These are phyloP conservation scores for Radopholus similis DNA, from an alignment of 1,140 invertebrate species.

Conservation along the genomic window DNA sequence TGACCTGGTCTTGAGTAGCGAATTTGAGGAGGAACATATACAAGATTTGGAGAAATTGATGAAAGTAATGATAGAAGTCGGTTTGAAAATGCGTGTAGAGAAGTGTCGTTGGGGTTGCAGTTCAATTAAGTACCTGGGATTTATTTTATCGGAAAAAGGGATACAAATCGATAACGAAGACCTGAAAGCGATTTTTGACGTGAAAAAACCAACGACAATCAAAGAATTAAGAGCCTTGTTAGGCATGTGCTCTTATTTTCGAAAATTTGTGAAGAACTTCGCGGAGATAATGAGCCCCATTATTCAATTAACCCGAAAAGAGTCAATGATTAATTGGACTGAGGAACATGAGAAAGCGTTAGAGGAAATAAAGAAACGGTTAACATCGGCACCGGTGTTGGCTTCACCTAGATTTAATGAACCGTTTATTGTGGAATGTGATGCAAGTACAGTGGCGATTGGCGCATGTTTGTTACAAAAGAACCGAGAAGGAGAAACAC, in stretches of 20 bases:
- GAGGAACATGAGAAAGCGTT: constrained; percentile 1
- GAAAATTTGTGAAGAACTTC: neutral
- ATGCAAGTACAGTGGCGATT: constrained; percentile 7
- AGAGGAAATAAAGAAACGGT: neutral
- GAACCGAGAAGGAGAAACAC: neutral
- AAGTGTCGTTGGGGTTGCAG: constrained; percentile 6
- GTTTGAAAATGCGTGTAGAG: constrained; percentile 5
- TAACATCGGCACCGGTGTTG: constrained; percentile 14
- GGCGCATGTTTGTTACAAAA: constrained; percentile 5
- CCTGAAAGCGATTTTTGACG: neutral
- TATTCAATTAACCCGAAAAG: constrained; percentile 4
- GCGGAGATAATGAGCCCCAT: neutral
- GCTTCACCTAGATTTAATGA: constrained; percentile 1
- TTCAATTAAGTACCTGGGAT: constrained; percentile 18
- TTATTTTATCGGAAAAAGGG: constrained; percentile 7
- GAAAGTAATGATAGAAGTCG: neutral
- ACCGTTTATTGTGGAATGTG: constrained; percentile 22
- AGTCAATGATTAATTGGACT: neutral
- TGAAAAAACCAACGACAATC: neutral
- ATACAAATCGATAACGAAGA: constrained; percentile 3
- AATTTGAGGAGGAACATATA: neutral
- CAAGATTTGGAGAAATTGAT: neutral
- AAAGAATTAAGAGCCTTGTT: neutral
- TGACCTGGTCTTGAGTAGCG: neutral
- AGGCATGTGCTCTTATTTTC: neutral